Base-by-base conservation (phyloP, 1,140 invertebrate species). In the Conus ventricosus region DNA sequence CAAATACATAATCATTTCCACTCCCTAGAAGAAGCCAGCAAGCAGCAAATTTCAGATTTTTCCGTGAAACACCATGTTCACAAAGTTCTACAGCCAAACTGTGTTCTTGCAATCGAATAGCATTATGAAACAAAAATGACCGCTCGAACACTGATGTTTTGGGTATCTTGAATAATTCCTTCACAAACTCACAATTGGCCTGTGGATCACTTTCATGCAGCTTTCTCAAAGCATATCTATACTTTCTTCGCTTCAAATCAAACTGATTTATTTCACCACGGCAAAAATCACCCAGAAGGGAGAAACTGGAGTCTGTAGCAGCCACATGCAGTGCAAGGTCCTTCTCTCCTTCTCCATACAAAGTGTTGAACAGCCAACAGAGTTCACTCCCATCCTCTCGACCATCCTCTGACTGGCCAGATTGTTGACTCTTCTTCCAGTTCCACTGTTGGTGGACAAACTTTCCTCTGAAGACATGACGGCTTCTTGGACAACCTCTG, bases 281-380 rank as follows among this genome's bases (percentile, higher is more conserved):
- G 60, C 60, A 63, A 20, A 63, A 63, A 63, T 63, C 60, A 63
- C 10, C 10, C 60, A 63, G 10, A 63, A 63, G 60, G 39, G 39
- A 39, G 39, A 39, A 39, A 1, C 0, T 75, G 25, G 39, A 39
- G 39, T 39, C 39, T 39, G 39, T 1, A 39, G 39, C 20, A 8
- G 76, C 76, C 25, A 78, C 76, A 78, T 39, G 25, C 76, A 78
- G 76, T 39, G 76, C 76, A 27, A 78, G 27, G 39, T 39, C 76
- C 11, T 78, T 51, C 39, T 78, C 76, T 39, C 39, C 39, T 13
- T 78, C 13, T 5, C 7, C 27, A 23, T 51, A 78, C 25, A 78
- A 78, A n/a, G 39, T 51, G 6, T 78, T 8, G 5, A 39, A 78
- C 6, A 78, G 25, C 76, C 76, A 78, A 17, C 25, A 27, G 8